Evolutionary conservation across 2,888 invertebrate genomes (phyloP), one percentile per base, ranked within the genome.

Genomic region (Brachyopa scutellaris): DNA sequence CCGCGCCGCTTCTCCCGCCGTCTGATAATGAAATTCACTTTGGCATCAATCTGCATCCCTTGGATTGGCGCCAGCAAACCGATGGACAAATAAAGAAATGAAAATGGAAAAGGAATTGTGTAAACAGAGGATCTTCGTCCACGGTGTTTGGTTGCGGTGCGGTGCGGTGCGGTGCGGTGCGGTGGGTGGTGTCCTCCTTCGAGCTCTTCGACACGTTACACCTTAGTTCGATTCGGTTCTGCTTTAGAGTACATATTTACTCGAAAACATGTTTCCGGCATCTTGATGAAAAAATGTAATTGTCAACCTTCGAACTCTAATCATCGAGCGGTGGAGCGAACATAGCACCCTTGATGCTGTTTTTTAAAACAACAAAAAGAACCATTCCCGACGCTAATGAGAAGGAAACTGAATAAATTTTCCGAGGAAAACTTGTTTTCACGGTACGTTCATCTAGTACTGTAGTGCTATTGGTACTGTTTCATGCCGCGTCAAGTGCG

Each of bases 1-100:
- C 33, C 57, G 15, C 11, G 36, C 36, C 15, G 29, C 49, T 15
- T 1, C 17, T 33, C 57, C 57, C 82, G 70, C 59, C 76, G 76
- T 76, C 82, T 76, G 82, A 82, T 82, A 82, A 82, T 82, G 82
- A 82, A 82, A 82, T 82, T 77, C 82, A 70, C 70, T 82, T 82
- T 82, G 82, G 76, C 82, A 77, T 82, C 82, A 82, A 82, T 82
- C 82, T 82, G 76, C 51, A 77, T 59, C 64, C 36, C 49, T 66
- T 76, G 70, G 82, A 82, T 61, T 72, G 82, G 82, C 82, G 82
- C 82, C 82, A 82, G 51, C 64, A 49, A 80, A 70, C 66, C 72
- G 55, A 59, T 61, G 61, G 36, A 61, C 76, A 82, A 82, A 77
- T 82, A 82, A 66, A 70, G 66, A 64, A 66, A 70, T 69, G 26